Percentiles rank a stretch among this genome's conserved stretches.
Evolutionary conservation across 2,797 vertebrate species (phyloP).

Genomic region (Pantherophis alleghaniensis): DNA sequence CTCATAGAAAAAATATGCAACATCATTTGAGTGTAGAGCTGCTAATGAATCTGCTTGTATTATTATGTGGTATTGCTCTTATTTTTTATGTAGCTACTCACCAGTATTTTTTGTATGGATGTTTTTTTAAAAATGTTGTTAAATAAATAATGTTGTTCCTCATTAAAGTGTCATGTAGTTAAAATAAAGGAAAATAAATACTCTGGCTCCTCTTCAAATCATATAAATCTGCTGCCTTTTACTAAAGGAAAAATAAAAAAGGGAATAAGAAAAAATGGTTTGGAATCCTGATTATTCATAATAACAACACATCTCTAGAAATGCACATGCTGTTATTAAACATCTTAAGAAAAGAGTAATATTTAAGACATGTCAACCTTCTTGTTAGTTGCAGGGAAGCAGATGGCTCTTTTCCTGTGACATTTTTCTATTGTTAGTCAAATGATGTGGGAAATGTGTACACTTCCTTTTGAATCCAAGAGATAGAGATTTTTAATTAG

Average conservation of each 20-base stretch:
- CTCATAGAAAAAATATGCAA: not conserved
- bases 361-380: not conserved
- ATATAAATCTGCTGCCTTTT: not conserved
- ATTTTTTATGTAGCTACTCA: not conserved
- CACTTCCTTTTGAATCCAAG: constrained; percentile 67
- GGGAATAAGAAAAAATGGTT: not conserved
- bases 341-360: not conserved
- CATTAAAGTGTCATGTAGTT: not conserved
- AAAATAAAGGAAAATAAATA: not conserved
- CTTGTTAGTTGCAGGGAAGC: not conserved
- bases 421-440: constrained; percentile 58
- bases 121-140: not conserved
- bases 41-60: not conserved
- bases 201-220: not conserved
- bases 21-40: not conserved
- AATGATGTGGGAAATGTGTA: constrained; percentile 60
- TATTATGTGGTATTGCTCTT: not conserved
- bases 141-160: not conserved
- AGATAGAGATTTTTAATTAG: constrained; percentile 67
- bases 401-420: constrained; percentile 35
- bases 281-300: not conserved
- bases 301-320: not conserved
- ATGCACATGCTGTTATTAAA: not conserved
- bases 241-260: not conserved
- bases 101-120: not conserved